Conservation (phyloP, 2,888 invertebrate species). For the Eupeodes latifasciatus region DNA sequence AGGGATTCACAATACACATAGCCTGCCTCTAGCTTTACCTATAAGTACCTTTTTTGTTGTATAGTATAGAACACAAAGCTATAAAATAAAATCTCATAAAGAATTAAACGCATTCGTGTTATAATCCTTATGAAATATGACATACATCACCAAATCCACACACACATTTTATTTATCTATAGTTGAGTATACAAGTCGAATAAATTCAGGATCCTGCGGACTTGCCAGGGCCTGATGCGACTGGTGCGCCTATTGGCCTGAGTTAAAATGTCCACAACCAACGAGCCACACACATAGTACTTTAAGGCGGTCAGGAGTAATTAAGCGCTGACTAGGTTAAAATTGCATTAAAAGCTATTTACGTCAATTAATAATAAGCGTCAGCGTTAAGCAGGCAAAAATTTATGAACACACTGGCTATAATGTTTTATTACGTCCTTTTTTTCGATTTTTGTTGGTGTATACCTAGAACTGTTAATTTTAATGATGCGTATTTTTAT, state of each 20-base stretch:
- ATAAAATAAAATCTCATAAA: conserved; percentile 59
- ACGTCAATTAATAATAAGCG: conserved; percentile 71
- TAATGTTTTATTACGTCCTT: conserved; percentile 29
- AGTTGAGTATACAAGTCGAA: background rate
- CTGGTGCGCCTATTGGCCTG: background rate
- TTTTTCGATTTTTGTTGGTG: background rate
- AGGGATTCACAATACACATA: background rate
- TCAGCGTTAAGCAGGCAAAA: conserved; percentile 57
- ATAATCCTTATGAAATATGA: conserved; percentile 68
- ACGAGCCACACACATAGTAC: conserved; percentile 12
- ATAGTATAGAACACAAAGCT: background rate
- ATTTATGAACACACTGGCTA: conserved; percentile 22
- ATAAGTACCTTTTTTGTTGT: too few relatives aligned
- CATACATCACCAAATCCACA: conserved; percentile 35
- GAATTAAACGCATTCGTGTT: conserved; percentile 53
- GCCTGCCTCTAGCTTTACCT: background rate
- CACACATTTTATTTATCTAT: background rate
- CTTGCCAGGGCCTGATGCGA: too few relatives aligned
- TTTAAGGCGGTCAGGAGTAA: conserved; percentile 67
- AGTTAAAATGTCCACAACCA: background rate
- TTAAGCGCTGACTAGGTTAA: conserved; percentile 71
- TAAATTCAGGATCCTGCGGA: background rate
- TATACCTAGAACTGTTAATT: conserved; percentile 12
- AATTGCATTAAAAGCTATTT: conserved; percentile 73
- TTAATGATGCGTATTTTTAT: conserved; percentile 51